A percentile compares a stretch with the other conserved stretches of the same genome.
Conservation (phyloP, 2,113 vertebrate species). For the Bos indicus region DNA sequence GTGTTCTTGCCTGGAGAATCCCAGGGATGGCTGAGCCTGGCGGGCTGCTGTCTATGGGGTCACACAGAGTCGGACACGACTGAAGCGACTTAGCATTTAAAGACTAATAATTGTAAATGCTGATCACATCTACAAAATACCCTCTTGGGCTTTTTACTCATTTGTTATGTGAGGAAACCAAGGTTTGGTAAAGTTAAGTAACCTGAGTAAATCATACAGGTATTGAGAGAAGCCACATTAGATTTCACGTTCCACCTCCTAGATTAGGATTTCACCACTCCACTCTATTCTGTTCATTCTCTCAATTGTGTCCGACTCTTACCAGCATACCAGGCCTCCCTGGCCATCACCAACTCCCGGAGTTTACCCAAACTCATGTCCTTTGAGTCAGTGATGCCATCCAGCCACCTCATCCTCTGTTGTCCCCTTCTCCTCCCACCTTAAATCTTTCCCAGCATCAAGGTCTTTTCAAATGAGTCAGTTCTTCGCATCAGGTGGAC, state of each 20-base stretch:
- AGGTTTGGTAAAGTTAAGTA: background rate
- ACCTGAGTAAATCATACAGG: background rate
- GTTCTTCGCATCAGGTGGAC: background rate
- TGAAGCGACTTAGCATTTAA: background rate
- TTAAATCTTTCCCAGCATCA: background rate
- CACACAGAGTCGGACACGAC: too few relatives aligned
- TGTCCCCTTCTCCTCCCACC: background rate
- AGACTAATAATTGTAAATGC: background rate
- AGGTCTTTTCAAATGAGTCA: background rate
- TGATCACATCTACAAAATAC: background rate
- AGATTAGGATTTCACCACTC: background rate
- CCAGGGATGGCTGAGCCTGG: too few relatives aligned
- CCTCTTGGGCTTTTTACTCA: background rate
- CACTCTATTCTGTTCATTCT: background rate
- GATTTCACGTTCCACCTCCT: background rate
- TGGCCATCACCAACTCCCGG: background rate
- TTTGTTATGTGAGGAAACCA: background rate
- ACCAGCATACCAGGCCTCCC: background rate
- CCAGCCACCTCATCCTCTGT: background rate
- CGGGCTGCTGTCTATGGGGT: too few relatives aligned
- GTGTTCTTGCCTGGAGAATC: too few relatives aligned
- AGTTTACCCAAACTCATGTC: background rate
- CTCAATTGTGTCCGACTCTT: fast-evolving
- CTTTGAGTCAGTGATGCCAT: background rate
- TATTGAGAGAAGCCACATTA: background rate